These are phyloP conservation scores for Ormia ochracea DNA, from an alignment of 2,888 invertebrate species.

Conservation along the genomic window DNA sequence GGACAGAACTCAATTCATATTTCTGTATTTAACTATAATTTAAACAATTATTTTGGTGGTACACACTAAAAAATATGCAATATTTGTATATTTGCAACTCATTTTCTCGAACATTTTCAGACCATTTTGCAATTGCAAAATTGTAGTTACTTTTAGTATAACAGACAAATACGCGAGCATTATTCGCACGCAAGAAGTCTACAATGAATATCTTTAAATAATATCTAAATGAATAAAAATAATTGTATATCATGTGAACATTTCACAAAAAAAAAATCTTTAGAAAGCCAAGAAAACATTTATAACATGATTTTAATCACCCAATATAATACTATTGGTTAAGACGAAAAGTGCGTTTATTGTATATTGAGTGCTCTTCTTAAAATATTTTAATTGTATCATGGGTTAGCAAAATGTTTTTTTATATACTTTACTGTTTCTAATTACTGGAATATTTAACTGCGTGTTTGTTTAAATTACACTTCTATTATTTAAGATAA, in stretches of 20 bases:
- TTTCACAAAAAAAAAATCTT: too few species aligned
- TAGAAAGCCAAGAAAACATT: too few species aligned
- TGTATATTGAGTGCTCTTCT: too few species aligned
- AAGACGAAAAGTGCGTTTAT: too few species aligned
- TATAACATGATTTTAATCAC: too few species aligned
- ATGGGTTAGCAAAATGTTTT: background rate
- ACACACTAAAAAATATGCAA: background rate
- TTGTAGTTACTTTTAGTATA: background rate
- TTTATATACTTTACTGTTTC: background rate
- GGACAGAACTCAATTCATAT: constrained; percentile 14
- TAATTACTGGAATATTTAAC: background rate
- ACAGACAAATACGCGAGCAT: background rate
- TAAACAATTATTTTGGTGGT: background rate
- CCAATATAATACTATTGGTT: too few species aligned
- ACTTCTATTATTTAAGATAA: background rate
- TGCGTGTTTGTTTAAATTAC: constrained; percentile 10
- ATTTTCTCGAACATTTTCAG: background rate
- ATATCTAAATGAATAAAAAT: too few species aligned
- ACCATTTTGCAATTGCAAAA: background rate
- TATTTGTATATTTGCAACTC: background rate
- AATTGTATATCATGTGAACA: too few species aligned
- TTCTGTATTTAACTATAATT: constrained; percentile 20
- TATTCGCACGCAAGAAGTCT: background rate
- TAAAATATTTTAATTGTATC: too few species aligned
- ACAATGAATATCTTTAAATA: too few species aligned